A percentile compares a stretch with the other conserved stretches of the same genome.
These are phyloP conservation scores for Polypedilum vanderplanki DNA, from an alignment of 1,140 invertebrate genomes.

Conservation along the genomic window DNA sequence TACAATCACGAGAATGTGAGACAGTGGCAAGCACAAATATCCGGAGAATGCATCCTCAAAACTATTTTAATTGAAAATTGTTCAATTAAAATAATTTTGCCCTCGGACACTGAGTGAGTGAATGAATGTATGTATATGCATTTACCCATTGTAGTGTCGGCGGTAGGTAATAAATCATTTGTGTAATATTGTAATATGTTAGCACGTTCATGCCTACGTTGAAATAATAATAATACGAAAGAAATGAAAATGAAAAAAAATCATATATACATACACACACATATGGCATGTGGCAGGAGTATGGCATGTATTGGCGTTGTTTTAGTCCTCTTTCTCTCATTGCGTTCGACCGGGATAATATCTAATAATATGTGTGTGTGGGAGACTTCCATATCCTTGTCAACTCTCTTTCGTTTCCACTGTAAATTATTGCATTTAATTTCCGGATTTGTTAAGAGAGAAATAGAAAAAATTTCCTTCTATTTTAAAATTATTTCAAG, in stretches of 20 bases:
- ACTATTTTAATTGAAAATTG: too few relatives aligned
- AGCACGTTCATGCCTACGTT: constrained; percentile 2
- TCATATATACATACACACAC: background rate
- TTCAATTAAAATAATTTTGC: too few relatives aligned
- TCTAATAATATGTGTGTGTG: background rate
- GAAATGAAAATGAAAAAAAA: background rate
- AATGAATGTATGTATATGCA: too few relatives aligned
- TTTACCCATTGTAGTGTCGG: too few relatives aligned
- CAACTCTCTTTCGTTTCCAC: background rate
- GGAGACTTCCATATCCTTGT: constrained; percentile 11
- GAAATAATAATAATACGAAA: background rate
- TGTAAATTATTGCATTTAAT: constrained; percentile 20
- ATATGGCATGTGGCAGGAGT: background rate
- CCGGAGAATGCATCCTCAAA: too few relatives aligned
- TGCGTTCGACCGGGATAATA: background rate
- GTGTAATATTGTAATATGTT: constrained; percentile 19
- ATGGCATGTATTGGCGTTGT: background rate
- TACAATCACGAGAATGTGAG: too few relatives aligned
- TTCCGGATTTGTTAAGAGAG: background rate
- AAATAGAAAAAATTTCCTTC: too few relatives aligned
- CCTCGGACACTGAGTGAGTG: too few relatives aligned
- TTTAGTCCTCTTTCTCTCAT: background rate
- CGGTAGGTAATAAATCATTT: background rate
- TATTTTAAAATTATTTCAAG: too few relatives aligned
- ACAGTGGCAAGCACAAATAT: too few relatives aligned